Evolutionary conservation across 2,797 vertebrate species (phyloP), one percentile per base, ranked within the genome.

Genomic region (Gobionotothen gibberifrons): DNA sequence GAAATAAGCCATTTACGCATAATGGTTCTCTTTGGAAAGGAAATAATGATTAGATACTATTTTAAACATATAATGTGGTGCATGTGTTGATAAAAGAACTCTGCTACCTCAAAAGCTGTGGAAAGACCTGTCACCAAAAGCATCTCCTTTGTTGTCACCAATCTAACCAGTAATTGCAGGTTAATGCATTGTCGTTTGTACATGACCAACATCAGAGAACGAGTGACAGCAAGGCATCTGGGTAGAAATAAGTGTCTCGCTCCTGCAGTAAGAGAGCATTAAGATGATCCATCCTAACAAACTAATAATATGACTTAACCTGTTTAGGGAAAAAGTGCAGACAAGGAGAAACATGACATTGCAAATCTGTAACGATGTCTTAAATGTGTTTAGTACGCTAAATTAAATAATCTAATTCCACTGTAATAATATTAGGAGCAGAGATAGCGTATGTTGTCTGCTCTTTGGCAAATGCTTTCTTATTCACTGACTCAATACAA

Each of bases 361-460:
- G 72, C 22, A 72, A 66, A 85, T 81, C 42, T 70, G 65, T 56
- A 74, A 81, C 74, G 75, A 81, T 83, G 76, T 79, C 76, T 85
- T 73, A 68, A 82, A 85, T 84, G 51, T 87, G 78, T 89, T 90
- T 84, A 82, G 57, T 32, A 74, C 8, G 12, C 54, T 32, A 74
- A 81, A 86, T 85, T 46, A 72, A 83, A 85, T 79, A 53, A 84
- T 79, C 15, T 1, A 15, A 69, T 85, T 77, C 11, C 9, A 58
- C 43, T 74, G 53, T 81, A 70, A 85, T 68, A 43, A 57, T 69
- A 67, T 85, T 74, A 82, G 48, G 36, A 67, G 64, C 36, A 54
- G 17, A 12, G 42, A 19, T 49, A 61, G 54, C 9, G 6, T 48
- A 39, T 57, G 44, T 26, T 29, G 8, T 44, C 65, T 29, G 16